These are phyloP conservation scores for Hemichromis elongatus DNA, from an alignment of 2,113 vertebrate genomes.

Conservation along the genomic window DNA sequence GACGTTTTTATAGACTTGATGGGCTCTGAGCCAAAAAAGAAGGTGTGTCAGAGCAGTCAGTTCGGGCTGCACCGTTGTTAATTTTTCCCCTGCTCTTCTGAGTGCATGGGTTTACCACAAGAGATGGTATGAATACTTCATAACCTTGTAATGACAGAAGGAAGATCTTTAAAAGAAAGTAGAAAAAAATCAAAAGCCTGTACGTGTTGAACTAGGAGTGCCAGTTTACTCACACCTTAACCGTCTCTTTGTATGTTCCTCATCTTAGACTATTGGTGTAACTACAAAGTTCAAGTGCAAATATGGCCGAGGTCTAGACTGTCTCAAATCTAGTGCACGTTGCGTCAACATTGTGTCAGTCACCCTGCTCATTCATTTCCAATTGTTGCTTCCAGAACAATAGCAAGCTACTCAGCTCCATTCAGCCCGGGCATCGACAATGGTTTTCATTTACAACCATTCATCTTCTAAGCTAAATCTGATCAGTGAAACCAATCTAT, in stretches of 20 bases:
- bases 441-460: constrained; percentile 51
- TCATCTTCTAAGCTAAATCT: constrained; percentile 52
- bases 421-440: constrained; percentile 56
- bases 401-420: constrained; percentile 4
- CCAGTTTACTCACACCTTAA: background rate
- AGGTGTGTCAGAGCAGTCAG: constrained; percentile 61
- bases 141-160: constrained; percentile 35
- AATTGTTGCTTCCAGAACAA: constrained; percentile 21
- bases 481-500: constrained; percentile 72
- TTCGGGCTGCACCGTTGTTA: constrained; percentile 52
- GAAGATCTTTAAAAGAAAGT: constrained; percentile 18
- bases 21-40: constrained; percentile 65
- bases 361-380: constrained; percentile 7
- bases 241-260: background rate
- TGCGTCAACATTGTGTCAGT: constrained; percentile 7
- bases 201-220: background rate
- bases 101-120: constrained; percentile 51
- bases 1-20: constrained; percentile 63
- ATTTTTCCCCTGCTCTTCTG: constrained; percentile 54
- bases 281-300: background rate
- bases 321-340: constrained; percentile 13
- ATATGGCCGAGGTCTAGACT: constrained; percentile 1
- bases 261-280: background rate
- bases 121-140: constrained; percentile 44
- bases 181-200: background rate